Percentiles rank a stretch among this genome's conserved stretches.
These are phyloP conservation scores for Leptogaster cylindrica DNA, from an alignment of 2,888 invertebrate genomes.

Conservation along the genomic window DNA sequence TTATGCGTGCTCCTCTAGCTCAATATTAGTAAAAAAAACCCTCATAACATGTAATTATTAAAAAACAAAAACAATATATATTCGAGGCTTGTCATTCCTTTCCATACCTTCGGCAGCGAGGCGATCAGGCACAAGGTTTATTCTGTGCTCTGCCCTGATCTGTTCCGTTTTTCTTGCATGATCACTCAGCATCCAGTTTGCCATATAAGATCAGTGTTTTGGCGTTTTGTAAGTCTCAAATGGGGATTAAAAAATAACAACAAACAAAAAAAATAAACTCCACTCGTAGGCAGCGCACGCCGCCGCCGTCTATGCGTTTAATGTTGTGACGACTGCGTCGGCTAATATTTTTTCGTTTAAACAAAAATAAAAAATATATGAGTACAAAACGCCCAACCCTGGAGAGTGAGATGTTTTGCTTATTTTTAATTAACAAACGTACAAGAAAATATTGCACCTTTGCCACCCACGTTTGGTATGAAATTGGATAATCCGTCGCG, in stretches of 20 bases:
- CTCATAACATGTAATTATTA: constrained; percentile 35
- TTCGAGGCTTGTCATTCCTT: constrained; percentile 40
- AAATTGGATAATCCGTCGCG: neutral
- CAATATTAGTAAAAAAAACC: constrained; percentile 1
- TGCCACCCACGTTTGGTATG: neutral
- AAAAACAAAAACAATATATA: too few species aligned
- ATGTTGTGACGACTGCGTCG: constrained; percentile 4
- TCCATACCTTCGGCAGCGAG: constrained; percentile 12
- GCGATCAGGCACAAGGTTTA: constrained; percentile 6
- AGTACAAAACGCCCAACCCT: constrained; percentile 3
- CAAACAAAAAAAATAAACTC: constrained; percentile 3
- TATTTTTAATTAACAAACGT: neutral
- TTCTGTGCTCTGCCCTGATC: constrained; percentile 27
- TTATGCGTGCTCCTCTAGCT: constrained; percentile 10
- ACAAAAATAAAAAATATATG: neutral
- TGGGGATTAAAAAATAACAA: neutral
- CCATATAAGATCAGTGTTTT: constrained; percentile 6
- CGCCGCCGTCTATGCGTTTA: constrained; percentile 27
- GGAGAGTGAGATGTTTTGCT: neutral
- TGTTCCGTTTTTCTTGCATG: constrained; percentile 18
- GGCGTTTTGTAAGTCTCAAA: constrained; percentile 14
- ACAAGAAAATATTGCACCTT: neutral
- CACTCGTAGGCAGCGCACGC: constrained; percentile 25
- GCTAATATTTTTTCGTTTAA: constrained; percentile 4
- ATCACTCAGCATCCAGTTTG: constrained; percentile 20